Conservation (phyloP, 2,888 invertebrate genomes). For the Actias luna region DNA sequence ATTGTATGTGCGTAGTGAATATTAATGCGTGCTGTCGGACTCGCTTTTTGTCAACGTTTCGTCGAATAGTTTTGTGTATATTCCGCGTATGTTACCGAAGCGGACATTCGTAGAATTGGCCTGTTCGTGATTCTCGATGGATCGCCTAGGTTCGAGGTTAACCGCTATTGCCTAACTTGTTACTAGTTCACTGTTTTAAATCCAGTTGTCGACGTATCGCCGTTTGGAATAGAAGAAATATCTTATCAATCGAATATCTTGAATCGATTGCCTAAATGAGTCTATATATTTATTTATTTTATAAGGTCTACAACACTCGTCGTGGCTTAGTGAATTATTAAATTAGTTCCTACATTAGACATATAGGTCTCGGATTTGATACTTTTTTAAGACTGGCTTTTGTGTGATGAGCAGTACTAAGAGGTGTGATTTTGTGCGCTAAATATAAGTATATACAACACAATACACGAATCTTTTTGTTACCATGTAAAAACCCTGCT, state of each 20-base stretch:
- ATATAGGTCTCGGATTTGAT: no score
- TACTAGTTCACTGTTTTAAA: slow-evolving; percentile 4
- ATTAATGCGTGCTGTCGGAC: slow-evolving; percentile 32
- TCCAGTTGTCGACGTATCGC: neutral
- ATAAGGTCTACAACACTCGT: no score
- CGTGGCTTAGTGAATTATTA: no score
- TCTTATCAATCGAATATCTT: neutral
- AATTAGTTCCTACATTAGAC: no score
- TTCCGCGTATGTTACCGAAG: slow-evolving; percentile 27
- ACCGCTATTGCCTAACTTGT: slow-evolving; percentile 18
- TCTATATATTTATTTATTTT: no score
- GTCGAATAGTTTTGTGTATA: slow-evolving; percentile 32
- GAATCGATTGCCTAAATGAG: neutral
- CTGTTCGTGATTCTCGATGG: slow-evolving; percentile 22
- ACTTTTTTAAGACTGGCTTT: no score
- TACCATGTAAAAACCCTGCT: no score
- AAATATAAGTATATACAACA: no score
- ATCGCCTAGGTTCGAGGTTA: slow-evolving; percentile 22
- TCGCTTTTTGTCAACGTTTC: slow-evolving; percentile 27
- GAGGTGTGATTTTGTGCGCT: no score
- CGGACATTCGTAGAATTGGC: slow-evolving; percentile 24
- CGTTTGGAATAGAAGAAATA: neutral
- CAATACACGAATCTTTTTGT: no score
- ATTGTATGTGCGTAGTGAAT: slow-evolving; percentile 60
- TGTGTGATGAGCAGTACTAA: no score